These are phyloP conservation scores for Chelonus formosanus DNA, from an alignment of 2,888 invertebrate species.

Conservation along the genomic window DNA sequence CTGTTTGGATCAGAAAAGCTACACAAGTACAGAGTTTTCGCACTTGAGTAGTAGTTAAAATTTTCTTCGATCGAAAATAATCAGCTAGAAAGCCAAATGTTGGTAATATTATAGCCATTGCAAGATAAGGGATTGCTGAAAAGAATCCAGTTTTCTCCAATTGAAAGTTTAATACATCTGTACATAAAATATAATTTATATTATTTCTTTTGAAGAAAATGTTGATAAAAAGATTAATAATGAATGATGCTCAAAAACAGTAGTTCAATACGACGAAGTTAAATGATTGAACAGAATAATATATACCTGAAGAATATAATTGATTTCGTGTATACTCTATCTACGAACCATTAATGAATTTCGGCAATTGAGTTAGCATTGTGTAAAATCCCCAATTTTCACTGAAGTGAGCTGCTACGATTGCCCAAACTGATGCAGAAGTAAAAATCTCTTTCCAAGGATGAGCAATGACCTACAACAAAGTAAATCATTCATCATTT, in stretches of 20 bases:
- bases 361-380: constrained; percentile 82
- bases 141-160: constrained; percentile 82
- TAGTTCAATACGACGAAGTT: too few species aligned
- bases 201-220: too few species aligned
- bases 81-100: constrained; percentile 86
- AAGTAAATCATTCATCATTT: constrained; percentile 10
- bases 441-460: constrained; percentile 82
- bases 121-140: constrained; percentile 87
- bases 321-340: background rate
- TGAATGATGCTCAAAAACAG: too few species aligned
- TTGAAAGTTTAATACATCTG: constrained; percentile 78
- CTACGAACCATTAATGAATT: constrained; percentile 78
- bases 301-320: too few species aligned
- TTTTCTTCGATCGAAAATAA: constrained; percentile 73
- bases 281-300: too few species aligned
- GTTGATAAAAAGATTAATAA: too few species aligned
- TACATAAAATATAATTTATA: background rate
- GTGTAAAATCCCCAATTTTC: constrained; percentile 94
- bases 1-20: constrained; percentile 81
- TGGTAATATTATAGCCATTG: constrained; percentile 84
- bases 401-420: constrained; percentile 83
- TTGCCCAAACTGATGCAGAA: constrained; percentile 84
- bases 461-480: constrained; percentile 68
- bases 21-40: constrained; percentile 78
- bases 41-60: constrained; percentile 79